Percentiles rank a stretch among this genome's conserved stretches.
Evolutionary conservation across 2,113 vertebrate species (phyloP).

Genomic region (Chaetorhynchus papuensis): DNA sequence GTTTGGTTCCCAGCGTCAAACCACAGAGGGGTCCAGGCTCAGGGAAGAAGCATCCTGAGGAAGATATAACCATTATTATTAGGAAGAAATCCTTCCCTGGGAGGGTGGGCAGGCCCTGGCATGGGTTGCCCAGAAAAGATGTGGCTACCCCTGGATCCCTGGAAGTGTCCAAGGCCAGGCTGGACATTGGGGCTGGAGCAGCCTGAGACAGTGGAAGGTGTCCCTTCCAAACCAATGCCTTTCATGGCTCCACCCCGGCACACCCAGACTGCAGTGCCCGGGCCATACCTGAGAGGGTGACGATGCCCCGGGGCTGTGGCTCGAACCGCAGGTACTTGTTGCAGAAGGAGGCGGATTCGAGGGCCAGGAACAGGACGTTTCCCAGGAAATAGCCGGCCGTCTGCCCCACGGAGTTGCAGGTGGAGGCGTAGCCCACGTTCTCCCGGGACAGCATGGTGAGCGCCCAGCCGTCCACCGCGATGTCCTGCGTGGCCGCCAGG

Average conservation of each 20-base stretch:
- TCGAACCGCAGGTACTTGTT: conserved; percentile 91
- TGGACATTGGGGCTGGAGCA: not conserved
- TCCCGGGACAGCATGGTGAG: conserved; percentile 94
- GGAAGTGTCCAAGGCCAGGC: accelerated
- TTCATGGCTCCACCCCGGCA: accelerated
- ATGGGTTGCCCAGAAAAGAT: accelerated
- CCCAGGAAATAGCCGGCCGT: conserved; percentile 97
- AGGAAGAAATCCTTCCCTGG: not conserved
- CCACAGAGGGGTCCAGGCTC: not conserved
- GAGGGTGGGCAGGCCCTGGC: not conserved
- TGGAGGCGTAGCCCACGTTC: conserved; percentile 97
- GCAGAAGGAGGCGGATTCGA: conserved; percentile 95
- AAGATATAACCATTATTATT: not conserved
- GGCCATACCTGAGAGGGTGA: conserved; percentile 90
- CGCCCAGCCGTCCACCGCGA: conserved; percentile 97
- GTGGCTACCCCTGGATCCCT: not conserved
- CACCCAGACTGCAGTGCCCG: accelerated
- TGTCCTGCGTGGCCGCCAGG: conserved; percentile 97
- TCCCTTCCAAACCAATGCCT: accelerated
- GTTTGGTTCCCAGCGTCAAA: accelerated
- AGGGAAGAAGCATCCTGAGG: not conserved
- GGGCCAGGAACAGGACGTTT: conserved; percentile 93
- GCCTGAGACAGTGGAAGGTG: accelerated
- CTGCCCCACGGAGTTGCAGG: conserved; percentile 97
- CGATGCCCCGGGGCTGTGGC: conserved; percentile 85